These are phyloP conservation scores for Spinus pinus DNA, from an alignment of 2,797 vertebrate genomes.

Conservation along the genomic window DNA sequence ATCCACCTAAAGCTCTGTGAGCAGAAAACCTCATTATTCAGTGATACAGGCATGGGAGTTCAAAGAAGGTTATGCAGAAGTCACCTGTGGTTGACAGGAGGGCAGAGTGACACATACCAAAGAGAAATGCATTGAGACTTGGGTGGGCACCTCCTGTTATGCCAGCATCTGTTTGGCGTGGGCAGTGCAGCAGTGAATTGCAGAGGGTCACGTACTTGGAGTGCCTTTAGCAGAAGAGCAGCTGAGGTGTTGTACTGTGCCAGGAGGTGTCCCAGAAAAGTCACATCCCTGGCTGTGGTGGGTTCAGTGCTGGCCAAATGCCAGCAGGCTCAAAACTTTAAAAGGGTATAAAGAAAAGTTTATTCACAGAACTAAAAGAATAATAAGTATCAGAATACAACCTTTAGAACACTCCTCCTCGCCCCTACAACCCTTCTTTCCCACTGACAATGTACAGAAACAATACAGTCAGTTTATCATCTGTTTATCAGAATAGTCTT, in stretches of 20 bases:
- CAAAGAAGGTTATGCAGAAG: not conserved
- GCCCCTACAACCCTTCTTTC: not conserved
- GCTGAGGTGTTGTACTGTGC: not conserved
- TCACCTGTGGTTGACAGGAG: not conserved
- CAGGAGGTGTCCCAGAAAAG: not conserved
- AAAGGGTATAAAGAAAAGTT: not conserved
- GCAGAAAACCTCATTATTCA: not conserved
- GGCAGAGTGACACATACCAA: not conserved
- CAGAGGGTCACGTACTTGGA: rapidly evolving
- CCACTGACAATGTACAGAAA: not conserved
- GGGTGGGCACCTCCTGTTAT: not conserved
- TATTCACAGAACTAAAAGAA: not conserved
- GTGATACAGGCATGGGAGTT: not conserved
- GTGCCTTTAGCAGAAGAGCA: not conserved
- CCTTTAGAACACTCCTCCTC: not conserved
- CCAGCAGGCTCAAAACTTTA: not conserved
- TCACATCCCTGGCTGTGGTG: rapidly evolving
- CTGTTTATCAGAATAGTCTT: not conserved
- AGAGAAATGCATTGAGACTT: not conserved
- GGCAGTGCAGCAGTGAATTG: not conserved
- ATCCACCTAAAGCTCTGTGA: not conserved
- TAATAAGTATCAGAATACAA: not conserved
- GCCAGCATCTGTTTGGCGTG: not conserved
- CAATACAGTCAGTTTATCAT: not conserved
- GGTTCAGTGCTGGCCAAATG: not conserved